Percentiles rank a stretch among this genome's conserved stretches.
Conservation (phyloP, 1,140 invertebrate genomes). For the Drosophila subobscura region DNA sequence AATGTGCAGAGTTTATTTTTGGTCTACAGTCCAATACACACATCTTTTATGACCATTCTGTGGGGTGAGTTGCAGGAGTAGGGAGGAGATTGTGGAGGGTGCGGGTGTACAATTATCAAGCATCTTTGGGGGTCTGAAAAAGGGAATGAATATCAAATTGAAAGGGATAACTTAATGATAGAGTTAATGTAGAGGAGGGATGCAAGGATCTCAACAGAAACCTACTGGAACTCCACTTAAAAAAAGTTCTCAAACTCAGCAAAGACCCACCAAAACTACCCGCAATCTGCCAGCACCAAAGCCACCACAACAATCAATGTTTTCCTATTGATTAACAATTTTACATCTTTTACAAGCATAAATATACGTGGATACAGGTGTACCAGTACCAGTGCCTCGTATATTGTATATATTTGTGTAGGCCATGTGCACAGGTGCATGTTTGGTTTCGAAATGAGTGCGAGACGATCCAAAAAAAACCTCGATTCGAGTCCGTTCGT, state of each 20-base stretch:
- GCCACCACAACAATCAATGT: background rate
- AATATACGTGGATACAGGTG: too few relatives aligned
- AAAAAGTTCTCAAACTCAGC: too few relatives aligned
- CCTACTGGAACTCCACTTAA: too few relatives aligned
- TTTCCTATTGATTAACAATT: constrained; percentile 32
- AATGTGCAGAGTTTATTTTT: constrained; percentile 53
- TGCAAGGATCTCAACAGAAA: too few relatives aligned
- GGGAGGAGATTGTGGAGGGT: constrained; percentile 8
- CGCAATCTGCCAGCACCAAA: too few relatives aligned
- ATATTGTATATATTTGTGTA: constrained; percentile 26
- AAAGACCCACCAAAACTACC: too few relatives aligned
- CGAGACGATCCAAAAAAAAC: constrained; percentile 30
- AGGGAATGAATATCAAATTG: too few relatives aligned
- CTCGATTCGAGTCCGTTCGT: constrained; percentile 18
- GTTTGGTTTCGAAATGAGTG: constrained; percentile 49
- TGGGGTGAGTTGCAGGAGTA: background rate
- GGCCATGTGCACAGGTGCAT: constrained; percentile 49
- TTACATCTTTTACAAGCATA: constrained; percentile 10
- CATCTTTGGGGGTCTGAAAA: background rate
- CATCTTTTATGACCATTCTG: constrained; percentile 9
- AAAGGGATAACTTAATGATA: too few relatives aligned
- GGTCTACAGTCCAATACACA: constrained; percentile 10
- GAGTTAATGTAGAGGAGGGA: too few relatives aligned
- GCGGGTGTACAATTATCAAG: background rate
- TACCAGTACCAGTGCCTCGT: background rate